Conservation (phyloP, 2,888 invertebrate species). For the Meteorus colon region DNA sequence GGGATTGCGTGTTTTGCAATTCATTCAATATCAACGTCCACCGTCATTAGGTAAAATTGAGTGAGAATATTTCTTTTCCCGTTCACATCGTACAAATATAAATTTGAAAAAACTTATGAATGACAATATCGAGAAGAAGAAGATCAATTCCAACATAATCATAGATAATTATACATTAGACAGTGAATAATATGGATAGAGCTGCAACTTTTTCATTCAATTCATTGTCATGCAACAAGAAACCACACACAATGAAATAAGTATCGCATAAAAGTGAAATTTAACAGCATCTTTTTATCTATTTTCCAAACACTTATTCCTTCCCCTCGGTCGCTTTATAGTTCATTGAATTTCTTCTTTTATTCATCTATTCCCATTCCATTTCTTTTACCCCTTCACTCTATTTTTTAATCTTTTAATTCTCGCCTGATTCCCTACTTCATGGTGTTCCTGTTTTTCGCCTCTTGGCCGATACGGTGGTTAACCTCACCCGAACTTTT, state of each 20-base stretch:
- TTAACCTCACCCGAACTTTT: constrained; percentile 46
- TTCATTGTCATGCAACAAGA: too few relatives aligned
- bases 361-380: constrained; percentile 37
- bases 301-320: constrained; percentile 24
- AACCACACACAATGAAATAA: too few relatives aligned
- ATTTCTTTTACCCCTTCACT: constrained; percentile 19
- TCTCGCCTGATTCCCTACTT: constrained; percentile 9
- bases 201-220: too few relatives aligned
- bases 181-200: too few relatives aligned
- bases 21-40: constrained; percentile 29
- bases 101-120: not conserved
- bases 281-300: constrained; percentile 15
- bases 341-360: constrained; percentile 28
- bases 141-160: too few relatives aligned
- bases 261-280: too few relatives aligned
- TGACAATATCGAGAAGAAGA: not conserved
- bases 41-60: not conserved
- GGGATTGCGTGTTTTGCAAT: not conserved
- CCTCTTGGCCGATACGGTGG: constrained; percentile 43
- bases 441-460: constrained; percentile 36
- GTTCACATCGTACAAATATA: not conserved
- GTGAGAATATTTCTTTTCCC: not conserved
- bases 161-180: too few relatives aligned
- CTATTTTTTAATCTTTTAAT: constrained; percentile 30
- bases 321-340: constrained; percentile 33